Conservation (phyloP, 2,888 invertebrate genomes). For the Amphipoea oculea region DNA sequence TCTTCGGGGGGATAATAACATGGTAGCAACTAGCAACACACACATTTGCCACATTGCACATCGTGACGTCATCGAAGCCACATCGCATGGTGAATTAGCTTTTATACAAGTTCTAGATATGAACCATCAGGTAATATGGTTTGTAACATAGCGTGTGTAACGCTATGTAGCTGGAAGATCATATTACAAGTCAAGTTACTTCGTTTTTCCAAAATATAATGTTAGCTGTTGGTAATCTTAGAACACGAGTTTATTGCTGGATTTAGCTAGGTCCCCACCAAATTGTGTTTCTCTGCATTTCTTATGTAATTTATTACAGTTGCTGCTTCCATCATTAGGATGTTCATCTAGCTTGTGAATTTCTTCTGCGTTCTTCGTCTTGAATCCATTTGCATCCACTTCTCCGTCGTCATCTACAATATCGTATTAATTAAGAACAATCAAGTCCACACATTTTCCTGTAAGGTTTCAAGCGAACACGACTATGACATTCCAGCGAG, state of each 20-base stretch:
- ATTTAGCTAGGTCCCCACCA: not conserved
- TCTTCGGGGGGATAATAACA: conserved; percentile 7
- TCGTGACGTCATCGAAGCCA: conserved; percentile 40
- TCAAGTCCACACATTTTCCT: conserved; percentile 25
- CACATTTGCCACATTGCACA: conserved; percentile 21
- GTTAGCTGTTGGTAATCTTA: not conserved
- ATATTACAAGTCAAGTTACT: not conserved
- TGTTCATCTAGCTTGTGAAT: not conserved
- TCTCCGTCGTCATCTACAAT: not conserved
- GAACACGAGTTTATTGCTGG: not conserved
- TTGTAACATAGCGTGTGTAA: not conserved
- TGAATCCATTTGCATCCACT: not conserved
- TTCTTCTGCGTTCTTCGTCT: not conserved
- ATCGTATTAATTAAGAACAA: conserved; percentile 11
- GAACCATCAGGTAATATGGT: conserved; percentile 4
- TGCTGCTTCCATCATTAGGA: not conserved
- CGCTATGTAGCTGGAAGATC: conserved; percentile 11
- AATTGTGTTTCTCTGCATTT: not conserved
- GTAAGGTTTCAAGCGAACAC: conserved; percentile 25
- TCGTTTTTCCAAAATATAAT: not conserved
- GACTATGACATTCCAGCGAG: conserved; percentile 40
- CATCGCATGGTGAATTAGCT: conserved; percentile 38
- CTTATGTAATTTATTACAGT: not conserved
- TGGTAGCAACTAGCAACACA: not conserved
- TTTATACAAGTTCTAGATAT: conserved; percentile 46